These are phyloP conservation scores for Sapayoa aenigma DNA, from an alignment of 2,113 vertebrate genomes.

Conservation along the genomic window DNA sequence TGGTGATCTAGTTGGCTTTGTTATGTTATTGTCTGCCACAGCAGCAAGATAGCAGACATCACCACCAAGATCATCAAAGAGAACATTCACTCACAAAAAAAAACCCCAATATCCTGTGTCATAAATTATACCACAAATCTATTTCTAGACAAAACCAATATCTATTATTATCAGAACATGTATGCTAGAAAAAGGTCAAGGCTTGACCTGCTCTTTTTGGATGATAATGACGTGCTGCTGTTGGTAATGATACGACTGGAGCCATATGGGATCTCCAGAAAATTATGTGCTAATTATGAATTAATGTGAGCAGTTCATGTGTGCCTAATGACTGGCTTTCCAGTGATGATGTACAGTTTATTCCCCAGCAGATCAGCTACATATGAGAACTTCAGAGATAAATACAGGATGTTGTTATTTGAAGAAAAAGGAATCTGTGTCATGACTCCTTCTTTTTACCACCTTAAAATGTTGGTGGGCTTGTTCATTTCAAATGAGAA, in stretches of 20 bases:
- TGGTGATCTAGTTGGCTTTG: neutral
- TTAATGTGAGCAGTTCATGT: conserved; percentile 9
- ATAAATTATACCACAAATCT: conserved; percentile 7
- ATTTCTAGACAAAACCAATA: conserved; percentile 13
- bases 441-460: neutral
- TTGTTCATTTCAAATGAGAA: neutral
- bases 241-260: neutral
- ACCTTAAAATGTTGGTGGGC: neutral
- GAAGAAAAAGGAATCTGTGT: neutral
- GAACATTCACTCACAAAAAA: neutral
- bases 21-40: neutral
- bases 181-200: neutral
- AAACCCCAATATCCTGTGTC: neutral
- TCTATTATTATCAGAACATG: neutral
- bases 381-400: neutral
- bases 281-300: conserved; percentile 5
- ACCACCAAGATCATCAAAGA: neutral
- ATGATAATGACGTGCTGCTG: neutral
- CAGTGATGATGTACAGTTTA: neutral
- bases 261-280: conserved; percentile 27
- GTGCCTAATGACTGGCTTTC: neutral
- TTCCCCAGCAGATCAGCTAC: neutral
- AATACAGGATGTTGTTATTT: neutral
- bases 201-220: neutral
- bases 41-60: neutral